Base-by-base conservation (phyloP, 2,113 vertebrate genomes). In the Steatornis caripensis region DNA sequence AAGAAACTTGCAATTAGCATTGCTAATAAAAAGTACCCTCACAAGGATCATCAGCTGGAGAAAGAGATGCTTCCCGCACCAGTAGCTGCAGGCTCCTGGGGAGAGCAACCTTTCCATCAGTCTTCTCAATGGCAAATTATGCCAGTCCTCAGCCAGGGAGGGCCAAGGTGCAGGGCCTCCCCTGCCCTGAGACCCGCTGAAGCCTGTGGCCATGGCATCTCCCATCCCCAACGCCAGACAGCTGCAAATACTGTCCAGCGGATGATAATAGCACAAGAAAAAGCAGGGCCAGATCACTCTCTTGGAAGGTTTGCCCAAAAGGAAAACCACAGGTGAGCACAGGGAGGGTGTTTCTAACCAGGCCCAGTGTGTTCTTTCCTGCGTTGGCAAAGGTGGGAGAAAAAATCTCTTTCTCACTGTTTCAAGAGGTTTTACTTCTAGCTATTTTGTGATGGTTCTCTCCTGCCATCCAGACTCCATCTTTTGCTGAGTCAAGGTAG, bases 311-410 rank as follows among this genome's bases (percentile, higher is more conserved):
- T 53, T 86, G 30, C 15, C 34, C 30, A 5, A 36, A 29, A 39
- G 20, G 9, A 36, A 86, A 91, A 46, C 10, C 27, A 46, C 2
- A 2, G 12, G 11, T 34, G 16, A 79, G 22, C 0, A 0, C 11
- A 43, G 17, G 58, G 45, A 65, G 30, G 3, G 2, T 34, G 54
- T 76, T 71, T 58, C 37, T 60, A 36, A 60, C 2, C 39, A 55
- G 20, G 10, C 13, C 58, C 16, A 1, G 23, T 75, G n/a, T 4
- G 0, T 55, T 86, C 26, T 55, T 39, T 70, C 51, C 32, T 46
- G 16, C 61, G 36, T 55, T 54, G 9, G 32, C 14, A 93, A 82
- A 53, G 16, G 23, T 24, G 3, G 6, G 45, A 61, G n/a, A 80
- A 87, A 79, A 88, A 30, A 12, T 79, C 11, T 81, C 19, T 51